A percentile compares a stretch with the other conserved stretches of the same genome.
Conservation (phyloP, 1,140 invertebrate species). For the Hypsibius dujardini region DNA sequence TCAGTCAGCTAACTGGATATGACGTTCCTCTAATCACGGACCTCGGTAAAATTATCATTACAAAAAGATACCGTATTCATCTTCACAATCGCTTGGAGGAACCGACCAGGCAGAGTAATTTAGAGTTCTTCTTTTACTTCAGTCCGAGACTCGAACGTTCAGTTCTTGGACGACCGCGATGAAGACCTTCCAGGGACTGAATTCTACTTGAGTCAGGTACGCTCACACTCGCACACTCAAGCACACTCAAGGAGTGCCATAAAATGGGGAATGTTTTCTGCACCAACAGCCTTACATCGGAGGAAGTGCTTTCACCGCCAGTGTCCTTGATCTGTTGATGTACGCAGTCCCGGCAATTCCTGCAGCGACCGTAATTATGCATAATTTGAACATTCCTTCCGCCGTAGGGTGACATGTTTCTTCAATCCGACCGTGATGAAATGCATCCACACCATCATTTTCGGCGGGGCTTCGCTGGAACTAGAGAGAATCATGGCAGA, state of each 20-base stretch:
- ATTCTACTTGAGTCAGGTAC: conserved; percentile 4
- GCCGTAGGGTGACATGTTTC: background rate
- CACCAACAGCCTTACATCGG: background rate
- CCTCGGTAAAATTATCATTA: background rate
- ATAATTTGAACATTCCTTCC: too few species aligned
- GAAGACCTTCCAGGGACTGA: background rate
- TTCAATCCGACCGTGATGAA: background rate
- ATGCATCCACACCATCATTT: background rate
- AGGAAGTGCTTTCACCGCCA: background rate
- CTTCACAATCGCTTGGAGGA: too few species aligned
- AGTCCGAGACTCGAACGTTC: background rate
- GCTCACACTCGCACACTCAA: too few species aligned
- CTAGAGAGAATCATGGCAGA: conserved; percentile 4
- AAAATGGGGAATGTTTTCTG: too few species aligned
- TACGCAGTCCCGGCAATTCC: too few species aligned
- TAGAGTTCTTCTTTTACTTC: too few species aligned
- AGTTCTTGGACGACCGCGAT: conserved; percentile 5
- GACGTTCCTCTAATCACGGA: background rate
- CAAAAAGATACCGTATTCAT: background rate
- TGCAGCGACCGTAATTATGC: too few species aligned
- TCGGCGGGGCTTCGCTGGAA: conserved; percentile 2
- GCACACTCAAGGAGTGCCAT: too few species aligned
- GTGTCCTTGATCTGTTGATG: conserved; percentile 1
- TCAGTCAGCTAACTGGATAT: background rate
- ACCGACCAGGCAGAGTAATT: too few species aligned